These are phyloP conservation scores for Tachina grossa DNA, from an alignment of 2,888 invertebrate genomes.

Conservation along the genomic window DNA sequence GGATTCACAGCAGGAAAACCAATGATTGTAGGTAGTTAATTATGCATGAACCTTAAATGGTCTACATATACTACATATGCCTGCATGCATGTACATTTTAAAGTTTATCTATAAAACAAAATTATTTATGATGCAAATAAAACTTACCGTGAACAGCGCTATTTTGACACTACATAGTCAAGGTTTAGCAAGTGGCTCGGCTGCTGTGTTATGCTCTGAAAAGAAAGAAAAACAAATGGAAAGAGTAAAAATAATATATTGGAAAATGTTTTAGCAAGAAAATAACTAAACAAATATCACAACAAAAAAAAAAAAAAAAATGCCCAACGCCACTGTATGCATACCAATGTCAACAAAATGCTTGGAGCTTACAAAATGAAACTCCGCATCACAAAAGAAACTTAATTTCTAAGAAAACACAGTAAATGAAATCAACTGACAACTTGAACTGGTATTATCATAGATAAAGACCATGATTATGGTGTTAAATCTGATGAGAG, in stretches of 20 bases:
- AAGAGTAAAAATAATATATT: constrained; percentile 7
- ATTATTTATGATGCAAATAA: constrained; percentile 23
- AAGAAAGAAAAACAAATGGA: not conserved
- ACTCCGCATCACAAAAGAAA: constrained; percentile 1
- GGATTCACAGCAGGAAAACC: constrained; percentile 13
- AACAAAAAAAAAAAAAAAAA: not conserved
- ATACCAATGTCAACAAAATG: constrained; percentile 46
- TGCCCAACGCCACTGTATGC: constrained; percentile 1
- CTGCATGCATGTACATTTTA: not conserved
- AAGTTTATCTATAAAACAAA: not conserved
- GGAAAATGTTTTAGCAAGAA: constrained; percentile 15
- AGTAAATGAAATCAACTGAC: constrained; percentile 21
- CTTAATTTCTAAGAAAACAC: constrained; percentile 20
- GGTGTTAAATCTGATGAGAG: not conserved
- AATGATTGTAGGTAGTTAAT: constrained; percentile 19
- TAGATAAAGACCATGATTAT: constrained; percentile 17
- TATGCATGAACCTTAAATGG: constrained; percentile 16
- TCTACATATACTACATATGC: not conserved
- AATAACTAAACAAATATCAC: constrained; percentile 6
- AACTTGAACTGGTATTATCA: not conserved
- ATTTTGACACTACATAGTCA: not conserved
- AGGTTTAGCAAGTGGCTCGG: not conserved
- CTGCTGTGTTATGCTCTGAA: not conserved
- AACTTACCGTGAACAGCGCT: constrained; percentile 3
- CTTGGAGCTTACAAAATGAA: constrained; percentile 21